Conservation (phyloP, 2,888 invertebrate species). For the Aspidapion aeneum region DNA sequence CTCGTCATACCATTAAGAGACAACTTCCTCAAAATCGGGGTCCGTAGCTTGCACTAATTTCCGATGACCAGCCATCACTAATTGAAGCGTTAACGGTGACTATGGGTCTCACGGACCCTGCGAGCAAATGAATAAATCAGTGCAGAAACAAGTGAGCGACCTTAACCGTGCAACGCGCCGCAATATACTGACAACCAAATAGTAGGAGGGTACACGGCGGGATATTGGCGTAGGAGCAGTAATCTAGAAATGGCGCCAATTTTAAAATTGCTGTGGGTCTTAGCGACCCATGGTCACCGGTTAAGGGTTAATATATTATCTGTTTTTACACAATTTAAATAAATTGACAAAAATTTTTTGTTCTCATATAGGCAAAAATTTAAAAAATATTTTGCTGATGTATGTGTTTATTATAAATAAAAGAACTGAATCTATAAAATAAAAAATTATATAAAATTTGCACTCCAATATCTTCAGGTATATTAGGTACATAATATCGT, state of each 20-base stretch:
- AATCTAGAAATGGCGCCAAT: not conserved
- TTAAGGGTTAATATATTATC: not conserved
- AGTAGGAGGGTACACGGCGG: not conserved
- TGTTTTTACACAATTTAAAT: no score
- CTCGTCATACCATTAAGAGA: constrained; percentile 1
- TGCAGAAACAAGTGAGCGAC: not conserved
- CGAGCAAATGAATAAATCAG: not conserved
- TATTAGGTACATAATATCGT: no score
- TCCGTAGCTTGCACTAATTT: not conserved
- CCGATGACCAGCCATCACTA: not conserved
- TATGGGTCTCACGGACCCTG: no score
- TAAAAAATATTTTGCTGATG: no score
- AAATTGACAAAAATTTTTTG: no score
- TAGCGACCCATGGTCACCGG: not conserved
- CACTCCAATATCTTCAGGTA: no score
- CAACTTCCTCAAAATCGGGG: not conserved
- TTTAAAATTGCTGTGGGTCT: not conserved
- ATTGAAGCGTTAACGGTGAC: not conserved
- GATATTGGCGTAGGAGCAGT: not conserved
- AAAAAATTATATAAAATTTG: no score
- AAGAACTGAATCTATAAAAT: no score
- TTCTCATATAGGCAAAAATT: no score
- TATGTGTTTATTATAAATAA: no score
- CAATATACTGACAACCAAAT: not conserved
- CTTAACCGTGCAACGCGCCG: not conserved